phyloP scores from a whole-genome alignment of 2,888 invertebrate genomes.

The Plagodis dolabraria region DNA sequence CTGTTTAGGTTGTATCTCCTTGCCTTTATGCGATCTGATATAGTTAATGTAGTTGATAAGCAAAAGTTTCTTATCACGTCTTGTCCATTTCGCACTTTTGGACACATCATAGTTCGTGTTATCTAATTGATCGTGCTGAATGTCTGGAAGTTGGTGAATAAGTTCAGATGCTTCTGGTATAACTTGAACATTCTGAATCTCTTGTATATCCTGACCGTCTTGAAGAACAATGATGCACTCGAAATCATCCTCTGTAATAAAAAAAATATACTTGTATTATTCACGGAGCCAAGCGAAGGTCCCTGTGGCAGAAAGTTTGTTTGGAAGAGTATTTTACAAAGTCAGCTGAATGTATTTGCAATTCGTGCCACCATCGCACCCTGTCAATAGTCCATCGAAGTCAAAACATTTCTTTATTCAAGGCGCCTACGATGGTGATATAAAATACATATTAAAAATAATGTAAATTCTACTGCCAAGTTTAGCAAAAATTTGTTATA shows the following conservation, averaged over 20 bases:
- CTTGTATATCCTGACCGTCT: slow-evolving; percentile 61
- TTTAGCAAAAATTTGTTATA: no score
- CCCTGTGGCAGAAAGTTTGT: no score
- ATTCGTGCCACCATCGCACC: neutral
- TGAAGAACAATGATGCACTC: slow-evolving; percentile 77
- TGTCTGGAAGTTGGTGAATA: slow-evolving; percentile 7
- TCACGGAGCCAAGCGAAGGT: neutral
- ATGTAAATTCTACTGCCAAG: no score
- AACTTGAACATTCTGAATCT: slow-evolving; percentile 15
- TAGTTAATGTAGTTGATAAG: slow-evolving; percentile 66
- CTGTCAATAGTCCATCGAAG: neutral
- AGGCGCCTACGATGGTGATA: no score
- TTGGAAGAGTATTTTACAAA: no score
- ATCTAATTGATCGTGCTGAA: slow-evolving; percentile 8
- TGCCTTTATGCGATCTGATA: slow-evolving; percentile 54
- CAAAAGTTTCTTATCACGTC: slow-evolving; percentile 59
- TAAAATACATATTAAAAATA: no score
- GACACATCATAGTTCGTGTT: slow-evolving; percentile 6
- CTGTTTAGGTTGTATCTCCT: slow-evolving; percentile 57
- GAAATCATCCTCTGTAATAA: slow-evolving; percentile 71
- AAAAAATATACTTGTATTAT: slow-evolving; percentile 2
- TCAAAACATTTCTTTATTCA: no score
- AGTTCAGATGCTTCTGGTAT: slow-evolving; percentile 16
- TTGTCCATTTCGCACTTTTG: slow-evolving; percentile 60
- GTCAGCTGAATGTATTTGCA: no score